Conservation (phyloP, 53 echinoderm and acorn worm species). For the Hippasteria phrygiana region DNA sequence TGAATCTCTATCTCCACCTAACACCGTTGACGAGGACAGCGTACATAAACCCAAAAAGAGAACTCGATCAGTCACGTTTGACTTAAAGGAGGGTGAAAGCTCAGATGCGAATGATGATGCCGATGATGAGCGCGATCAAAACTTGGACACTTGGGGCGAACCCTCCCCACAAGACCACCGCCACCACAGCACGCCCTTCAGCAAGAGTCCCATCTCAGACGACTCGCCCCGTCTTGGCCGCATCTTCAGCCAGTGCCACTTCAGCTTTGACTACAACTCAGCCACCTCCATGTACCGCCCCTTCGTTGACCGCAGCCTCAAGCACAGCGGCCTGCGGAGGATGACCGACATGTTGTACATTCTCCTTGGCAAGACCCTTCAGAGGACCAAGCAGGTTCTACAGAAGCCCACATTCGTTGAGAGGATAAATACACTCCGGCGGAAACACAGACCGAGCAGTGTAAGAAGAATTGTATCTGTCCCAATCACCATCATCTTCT, state of each 20-base stretch:
- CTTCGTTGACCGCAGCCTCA: conserved; percentile 93
- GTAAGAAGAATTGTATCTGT: conserved; percentile 6
- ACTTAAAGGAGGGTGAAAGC: conserved; percentile 29
- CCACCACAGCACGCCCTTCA: conserved; percentile 70
- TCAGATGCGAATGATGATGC: conserved; percentile 9
- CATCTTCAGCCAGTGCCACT: conserved; percentile 96
- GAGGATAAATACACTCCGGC: not conserved
- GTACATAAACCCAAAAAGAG: conserved; percentile 18
- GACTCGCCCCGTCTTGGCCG: conserved; percentile 83
- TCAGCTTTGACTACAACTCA: conserved; percentile 93
- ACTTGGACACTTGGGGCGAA: conserved; percentile 3
- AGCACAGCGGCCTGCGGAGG: conserved; percentile 85
- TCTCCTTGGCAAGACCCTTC: conserved; percentile 83
- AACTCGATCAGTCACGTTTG: conserved; percentile 77
- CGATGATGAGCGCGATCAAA: conserved; percentile 40
- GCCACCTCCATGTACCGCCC: conserved; percentile 93
- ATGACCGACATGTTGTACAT: conserved; percentile 85
- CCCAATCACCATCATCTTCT: no score
- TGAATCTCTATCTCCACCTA: not conserved
- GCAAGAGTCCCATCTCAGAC: conserved; percentile 61
- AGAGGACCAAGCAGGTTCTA: conserved; percentile 65
- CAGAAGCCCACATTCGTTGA: conserved; percentile 22
- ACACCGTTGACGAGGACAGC: conserved; percentile 39
- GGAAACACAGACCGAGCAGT: conserved; percentile 56
- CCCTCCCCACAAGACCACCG: not conserved